phyloP scores from a whole-genome alignment of 2,888 invertebrate genomes.

The Mechanitis mazaeus region DNA sequence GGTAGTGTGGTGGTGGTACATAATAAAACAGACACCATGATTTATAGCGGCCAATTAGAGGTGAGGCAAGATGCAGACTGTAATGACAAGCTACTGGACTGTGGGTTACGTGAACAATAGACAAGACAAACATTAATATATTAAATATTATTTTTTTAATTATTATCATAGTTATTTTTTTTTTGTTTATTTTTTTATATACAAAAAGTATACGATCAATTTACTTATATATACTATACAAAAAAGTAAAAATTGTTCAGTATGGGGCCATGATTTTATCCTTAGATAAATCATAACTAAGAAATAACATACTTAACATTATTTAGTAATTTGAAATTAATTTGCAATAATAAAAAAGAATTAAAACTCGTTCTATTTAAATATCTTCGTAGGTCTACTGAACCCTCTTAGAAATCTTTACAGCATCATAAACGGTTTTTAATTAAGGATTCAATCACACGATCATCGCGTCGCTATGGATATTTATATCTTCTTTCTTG shows the following conservation, averaged over 20 bases:
- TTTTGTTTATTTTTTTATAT: too few relatives aligned
- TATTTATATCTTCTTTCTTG: constrained; percentile 43
- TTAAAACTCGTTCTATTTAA: constrained; percentile 13
- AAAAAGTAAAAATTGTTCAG: too few relatives aligned
- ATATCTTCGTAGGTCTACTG: constrained; percentile 38
- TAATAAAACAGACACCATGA: constrained; percentile 61
- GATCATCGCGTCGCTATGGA: constrained; percentile 51
- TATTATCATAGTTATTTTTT: too few relatives aligned
- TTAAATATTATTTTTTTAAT: too few relatives aligned
- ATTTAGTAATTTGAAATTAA: too few relatives aligned
- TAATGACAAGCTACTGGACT: constrained; percentile 66
- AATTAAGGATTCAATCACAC: constrained; percentile 67
- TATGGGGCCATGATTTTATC: too few relatives aligned
- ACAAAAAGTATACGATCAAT: too few relatives aligned
- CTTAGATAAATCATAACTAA: too few relatives aligned
- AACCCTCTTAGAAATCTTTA: constrained; percentile 63
- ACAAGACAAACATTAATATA: constrained; percentile 14
- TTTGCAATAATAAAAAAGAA: constrained; percentile 1
- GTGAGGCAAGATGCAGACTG: constrained; percentile 62
- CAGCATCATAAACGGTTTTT: constrained; percentile 67
- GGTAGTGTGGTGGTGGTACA: constrained; percentile 55
- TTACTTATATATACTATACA: too few relatives aligned
- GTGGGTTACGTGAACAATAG: constrained; percentile 23
- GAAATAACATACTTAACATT: too few relatives aligned
- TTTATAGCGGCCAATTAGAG: constrained; percentile 68